phyloP scores from a whole-genome alignment of 2,113 vertebrate genomes.

The Abramis brama region DNA sequence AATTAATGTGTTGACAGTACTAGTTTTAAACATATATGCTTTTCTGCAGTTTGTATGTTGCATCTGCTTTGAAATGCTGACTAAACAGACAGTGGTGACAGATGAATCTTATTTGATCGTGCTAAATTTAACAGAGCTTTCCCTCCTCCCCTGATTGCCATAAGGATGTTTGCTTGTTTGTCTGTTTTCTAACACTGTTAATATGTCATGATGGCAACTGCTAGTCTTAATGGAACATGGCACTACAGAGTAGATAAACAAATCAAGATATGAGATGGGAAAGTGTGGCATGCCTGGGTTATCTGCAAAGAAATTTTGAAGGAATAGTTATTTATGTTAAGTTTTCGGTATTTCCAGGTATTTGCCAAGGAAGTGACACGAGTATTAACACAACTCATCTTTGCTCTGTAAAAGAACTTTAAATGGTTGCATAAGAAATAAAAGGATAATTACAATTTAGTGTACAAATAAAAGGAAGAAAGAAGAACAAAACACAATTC shows the following conservation, averaged over 20 bases:
- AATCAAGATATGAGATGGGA: background rate
- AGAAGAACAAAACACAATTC: background rate
- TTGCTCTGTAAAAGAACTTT: background rate
- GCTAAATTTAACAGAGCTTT: constrained; percentile 21
- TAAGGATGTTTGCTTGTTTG: background rate
- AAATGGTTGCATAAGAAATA: background rate
- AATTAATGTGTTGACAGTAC: background rate
- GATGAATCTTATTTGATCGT: constrained; percentile 17
- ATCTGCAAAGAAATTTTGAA: background rate
- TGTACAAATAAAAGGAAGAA: no score
- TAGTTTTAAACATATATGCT: background rate
- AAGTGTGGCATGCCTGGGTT: background rate
- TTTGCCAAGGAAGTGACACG: background rate
- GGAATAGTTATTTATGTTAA: background rate
- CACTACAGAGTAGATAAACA: background rate
- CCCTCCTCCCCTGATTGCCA: background rate
- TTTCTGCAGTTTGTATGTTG: background rate
- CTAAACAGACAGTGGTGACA: constrained; percentile 17
- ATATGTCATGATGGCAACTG: constrained; percentile 14
- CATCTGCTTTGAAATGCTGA: constrained; percentile 5
- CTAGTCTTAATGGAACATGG: constrained; percentile 4
- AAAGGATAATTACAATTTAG: background rate
- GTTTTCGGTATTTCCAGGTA: background rate
- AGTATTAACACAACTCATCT: background rate
- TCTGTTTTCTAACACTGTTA: background rate